These are phyloP conservation scores for Lontra canadensis DNA, from an alignment of 2,113 vertebrate genomes.

Conservation along the genomic window DNA sequence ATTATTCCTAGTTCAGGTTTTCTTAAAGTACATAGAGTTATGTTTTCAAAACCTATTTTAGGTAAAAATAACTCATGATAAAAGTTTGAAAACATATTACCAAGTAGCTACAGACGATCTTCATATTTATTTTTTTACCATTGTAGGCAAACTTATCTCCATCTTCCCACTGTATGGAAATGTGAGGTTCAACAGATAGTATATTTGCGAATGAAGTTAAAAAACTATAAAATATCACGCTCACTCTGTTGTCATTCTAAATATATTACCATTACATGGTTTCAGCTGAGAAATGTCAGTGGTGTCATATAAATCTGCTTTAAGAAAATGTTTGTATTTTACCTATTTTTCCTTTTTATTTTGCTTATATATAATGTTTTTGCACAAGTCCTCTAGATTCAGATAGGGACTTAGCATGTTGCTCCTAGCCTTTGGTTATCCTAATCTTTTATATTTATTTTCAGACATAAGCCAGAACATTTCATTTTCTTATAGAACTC, in stretches of 20 bases:
- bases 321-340: neutral
- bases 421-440: neutral
- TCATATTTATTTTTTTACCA: neutral
- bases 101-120: neutral
- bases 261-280: neutral
- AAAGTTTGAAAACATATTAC: neutral
- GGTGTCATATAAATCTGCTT: neutral
- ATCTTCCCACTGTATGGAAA: neutral
- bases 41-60: neutral
- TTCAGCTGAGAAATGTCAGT: neutral
- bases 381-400: neutral
- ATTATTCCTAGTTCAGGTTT: neutral
- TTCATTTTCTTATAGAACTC: conserved; percentile 1
- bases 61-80: neutral
- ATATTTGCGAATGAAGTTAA: neutral
- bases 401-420: neutral
- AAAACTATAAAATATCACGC: rapidly evolving
- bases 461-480: conserved; percentile 43
- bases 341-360: conserved; percentile 8
- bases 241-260: neutral
- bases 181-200: neutral
- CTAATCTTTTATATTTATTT: conserved; percentile 50
- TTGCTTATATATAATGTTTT: neutral
- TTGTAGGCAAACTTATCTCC: neutral
- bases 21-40: neutral